Evolutionary conservation across 2,113 vertebrate species (phyloP), one percentile per base, ranked within the genome.

Genomic region (Percopsis transmontana): DNA sequence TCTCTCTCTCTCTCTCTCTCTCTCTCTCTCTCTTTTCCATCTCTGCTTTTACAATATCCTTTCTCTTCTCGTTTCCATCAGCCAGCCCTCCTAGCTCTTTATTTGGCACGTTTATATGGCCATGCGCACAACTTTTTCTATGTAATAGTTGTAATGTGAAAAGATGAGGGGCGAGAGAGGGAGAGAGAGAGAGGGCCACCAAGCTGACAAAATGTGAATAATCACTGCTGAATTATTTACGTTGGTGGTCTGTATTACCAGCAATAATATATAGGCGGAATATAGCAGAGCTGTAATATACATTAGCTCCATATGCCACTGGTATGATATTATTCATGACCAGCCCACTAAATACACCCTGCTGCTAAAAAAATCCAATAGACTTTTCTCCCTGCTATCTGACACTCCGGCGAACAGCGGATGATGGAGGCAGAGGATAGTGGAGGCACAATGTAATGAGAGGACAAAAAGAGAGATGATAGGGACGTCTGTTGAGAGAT

Each of bases 221-320:
- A 82, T 77, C 72, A 74, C 68, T 20, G 59, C 56, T 85, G 63
- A 78, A 84, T 84, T 78, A 83, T 88, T 76, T 62, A 87, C 70
- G 61, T 60, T 27, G 65, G 64, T 58, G 69, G 33, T 81, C 66
- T 67, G 75, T 81, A 69, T 66, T 56, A 72, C 77, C 71, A 64
- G 74, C 47, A 39, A 45, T 74, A 80, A 80, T 80, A 72, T 85
- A 85, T 69, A 76, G 21, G 51, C 41, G 38, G 60, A 68, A 77
- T 85, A 85, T 82, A 75, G 45, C 61, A 68, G 64, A 48, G 50
- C 41, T 78, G 73, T 71, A 60, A 82, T 77, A 70, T 83, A 73
- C 73, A 77, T 87, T 82, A 81, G 58, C 61, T 59, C 70, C 74
- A 74, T 72, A 62, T 59, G 79, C 83, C 74, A 61, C 13, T 40